Percentiles rank a stretch among this genome's conserved stretches.
Evolutionary conservation across 2,113 vertebrate species (phyloP).

Genomic region (Hepsetus odoe): DNA sequence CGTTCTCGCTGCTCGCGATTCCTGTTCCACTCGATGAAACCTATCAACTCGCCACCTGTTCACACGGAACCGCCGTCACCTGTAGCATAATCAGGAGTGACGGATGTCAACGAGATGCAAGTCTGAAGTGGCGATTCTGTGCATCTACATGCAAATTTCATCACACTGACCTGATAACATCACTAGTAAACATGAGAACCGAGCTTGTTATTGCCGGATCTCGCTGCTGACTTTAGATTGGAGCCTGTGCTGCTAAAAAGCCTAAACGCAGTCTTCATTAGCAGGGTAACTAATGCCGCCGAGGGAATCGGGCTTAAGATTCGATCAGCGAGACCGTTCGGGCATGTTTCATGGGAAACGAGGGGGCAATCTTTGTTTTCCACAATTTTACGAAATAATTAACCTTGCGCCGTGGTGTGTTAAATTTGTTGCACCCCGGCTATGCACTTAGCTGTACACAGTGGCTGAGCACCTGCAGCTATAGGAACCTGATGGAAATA

Average conservation of each 20-base stretch:
- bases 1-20: background rate
- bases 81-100: background rate
- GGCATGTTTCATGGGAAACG: constrained; percentile 61
- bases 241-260: constrained; percentile 43
- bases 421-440: constrained; percentile 50
- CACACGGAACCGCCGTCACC: background rate
- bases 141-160: constrained; percentile 17
- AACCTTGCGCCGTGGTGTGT: constrained; percentile 55
- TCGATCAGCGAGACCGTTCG: constrained; percentile 69
- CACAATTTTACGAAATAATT: constrained; percentile 69
- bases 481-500: background rate
- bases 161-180: constrained; percentile 4
- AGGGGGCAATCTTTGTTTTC: constrained; percentile 54
- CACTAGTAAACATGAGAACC: constrained; percentile 24
- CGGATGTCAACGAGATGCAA: background rate
- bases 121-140: background rate
- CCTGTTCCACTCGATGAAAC: constrained; percentile 33
- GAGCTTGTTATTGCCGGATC: constrained; percentile 8
- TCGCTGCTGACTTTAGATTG: constrained; percentile 26
- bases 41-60: constrained; percentile 21
- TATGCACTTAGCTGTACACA: constrained; percentile 39
- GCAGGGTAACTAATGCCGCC: constrained; percentile 65
- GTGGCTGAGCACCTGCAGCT: background rate
- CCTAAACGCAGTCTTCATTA: constrained; percentile 61
- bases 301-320: constrained; percentile 67